Base-by-base conservation (phyloP, 2,113 vertebrate genomes). In the Rousettus leschenaultii region DNA sequence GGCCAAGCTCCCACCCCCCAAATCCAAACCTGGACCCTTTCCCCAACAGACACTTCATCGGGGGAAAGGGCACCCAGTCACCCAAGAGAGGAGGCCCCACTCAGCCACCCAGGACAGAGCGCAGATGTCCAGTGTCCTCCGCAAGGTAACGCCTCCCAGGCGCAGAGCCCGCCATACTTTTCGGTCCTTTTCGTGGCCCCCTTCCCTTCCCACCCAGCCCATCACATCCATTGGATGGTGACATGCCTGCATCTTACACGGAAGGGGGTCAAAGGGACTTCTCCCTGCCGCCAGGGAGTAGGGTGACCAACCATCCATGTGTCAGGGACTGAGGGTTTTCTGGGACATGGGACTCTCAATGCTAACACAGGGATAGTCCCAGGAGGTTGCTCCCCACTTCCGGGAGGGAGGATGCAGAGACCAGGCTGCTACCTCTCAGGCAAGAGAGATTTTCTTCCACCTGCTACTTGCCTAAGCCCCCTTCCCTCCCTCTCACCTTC, bases 111-210 rank as follows among this genome's bases (percentile, higher is more conserved):
- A 8, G 33, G 30, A 9, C 14, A 7, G 28, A 65, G 21, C 0
- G 0, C 22, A 33, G n/a, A 4, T 3, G 6, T 12, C 9, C 38
- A 33, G 65, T 0, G 16, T 12, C 51, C 21, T 24, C 75, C 45
- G 16, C 38, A 19, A 15, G 51, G 13, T 0, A 9, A 0, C 4
- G 3, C 19, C 28, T 26, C 13, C 0, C 0, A 5, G 21, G 21
- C 4, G 22, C 63, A 43, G 28, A 26, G 12, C 16, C 9, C 33
- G 0, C 18, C 5, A 0, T 0, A 26, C 24, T 85, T n/a, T 14
- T n/a, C 59, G 1, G n/a, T 33, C 55, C 18, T 26, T 26, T 6
- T 6, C 2, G 7, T 0, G 1, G 3, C 3, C 55, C 57, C 16
- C 5, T 12, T 43, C 16, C 16, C 53, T 40, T 26, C 24, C 30